Percentiles rank a stretch among this genome's conserved stretches.
These are phyloP conservation scores for Parotia lawesii DNA, from an alignment of 2,113 vertebrate genomes.

Conservation along the genomic window DNA sequence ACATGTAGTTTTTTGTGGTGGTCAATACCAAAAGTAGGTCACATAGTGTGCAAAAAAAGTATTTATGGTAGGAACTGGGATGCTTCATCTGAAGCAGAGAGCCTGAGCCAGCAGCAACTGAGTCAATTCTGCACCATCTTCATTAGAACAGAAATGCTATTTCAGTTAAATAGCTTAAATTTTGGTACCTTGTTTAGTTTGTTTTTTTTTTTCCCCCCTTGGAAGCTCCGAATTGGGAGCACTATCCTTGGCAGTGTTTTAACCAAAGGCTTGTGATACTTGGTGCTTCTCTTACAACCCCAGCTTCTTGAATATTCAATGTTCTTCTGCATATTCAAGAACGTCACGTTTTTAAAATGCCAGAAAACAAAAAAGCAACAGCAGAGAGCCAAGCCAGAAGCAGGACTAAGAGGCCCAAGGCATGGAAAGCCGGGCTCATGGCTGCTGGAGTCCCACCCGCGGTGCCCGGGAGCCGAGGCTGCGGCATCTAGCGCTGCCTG, in stretches of 20 bases:
- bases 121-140: neutral
- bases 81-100: neutral
- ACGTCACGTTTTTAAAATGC: fast-evolving
- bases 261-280: fast-evolving
- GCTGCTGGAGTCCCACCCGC: fast-evolving
- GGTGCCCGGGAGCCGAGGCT: neutral
- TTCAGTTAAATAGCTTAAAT: neutral
- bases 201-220: too few species aligned
- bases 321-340: too few species aligned
- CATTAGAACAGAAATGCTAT: neutral
- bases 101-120: neutral
- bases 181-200: neutral
- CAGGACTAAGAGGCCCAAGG: too few species aligned
- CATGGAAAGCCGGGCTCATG: fast-evolving
- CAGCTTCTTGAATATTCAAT: too few species aligned
- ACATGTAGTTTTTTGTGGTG: neutral
- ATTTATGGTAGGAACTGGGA: neutral
- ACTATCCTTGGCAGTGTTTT: neutral
- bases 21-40: neutral
- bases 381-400: too few species aligned
- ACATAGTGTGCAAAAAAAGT: neutral
- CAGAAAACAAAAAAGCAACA: neutral
- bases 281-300: neutral
- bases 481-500: fast-evolving
- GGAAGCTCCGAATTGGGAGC: neutral